Percentiles rank a stretch among this genome's conserved stretches.
These are phyloP conservation scores for Drosophila colorata DNA, from an alignment of 2,888 invertebrate species.

Conservation along the genomic window DNA sequence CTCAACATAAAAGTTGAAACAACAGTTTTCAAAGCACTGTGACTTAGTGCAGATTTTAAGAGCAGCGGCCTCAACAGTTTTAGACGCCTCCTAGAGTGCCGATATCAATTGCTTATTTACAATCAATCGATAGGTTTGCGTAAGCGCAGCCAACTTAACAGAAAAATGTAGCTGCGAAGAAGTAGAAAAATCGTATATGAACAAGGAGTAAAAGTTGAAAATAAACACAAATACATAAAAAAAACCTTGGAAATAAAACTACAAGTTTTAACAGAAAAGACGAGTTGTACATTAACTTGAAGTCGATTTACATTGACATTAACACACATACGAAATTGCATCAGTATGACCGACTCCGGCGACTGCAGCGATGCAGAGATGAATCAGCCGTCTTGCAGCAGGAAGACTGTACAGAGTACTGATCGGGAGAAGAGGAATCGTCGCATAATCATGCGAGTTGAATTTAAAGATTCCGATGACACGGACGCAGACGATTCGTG, in stretches of 20 bases:
- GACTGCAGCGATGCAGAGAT: conserved; percentile 66
- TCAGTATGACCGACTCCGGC: conserved; percentile 72
- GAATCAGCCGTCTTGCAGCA: conserved; percentile 74
- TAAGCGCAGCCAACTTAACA: conserved; percentile 63
- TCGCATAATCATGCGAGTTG: conserved; percentile 84
- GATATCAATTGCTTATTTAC: conserved; percentile 40
- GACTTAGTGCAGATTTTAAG: conserved; percentile 11
- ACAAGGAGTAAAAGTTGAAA: conserved; percentile 59
- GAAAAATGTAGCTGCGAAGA: conserved; percentile 58
- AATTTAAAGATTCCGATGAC: conserved; percentile 83
- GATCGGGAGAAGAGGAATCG: conserved; percentile 73
- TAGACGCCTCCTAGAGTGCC: conserved; percentile 32
- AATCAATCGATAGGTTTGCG: conserved; percentile 54
- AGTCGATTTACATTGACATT: conserved; percentile 27
- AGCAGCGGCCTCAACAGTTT: conserved; percentile 43
- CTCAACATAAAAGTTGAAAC: conserved; percentile 10
- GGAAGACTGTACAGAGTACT: conserved; percentile 32
- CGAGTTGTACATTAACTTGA: conserved; percentile 45
- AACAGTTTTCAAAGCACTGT: conserved; percentile 37
- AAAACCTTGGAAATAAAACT: conserved; percentile 20
- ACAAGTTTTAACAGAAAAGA: conserved; percentile 26
- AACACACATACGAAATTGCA: conserved; percentile 63
- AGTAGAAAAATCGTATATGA: conserved; percentile 61
- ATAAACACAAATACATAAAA: conserved; percentile 50
- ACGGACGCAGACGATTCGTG: conserved; percentile 59